Percentiles rank a stretch among this genome's conserved stretches.
phyloP scores from a whole-genome alignment of 1,140 invertebrate genomes.

The Polypedilum vanderplanki region DNA sequence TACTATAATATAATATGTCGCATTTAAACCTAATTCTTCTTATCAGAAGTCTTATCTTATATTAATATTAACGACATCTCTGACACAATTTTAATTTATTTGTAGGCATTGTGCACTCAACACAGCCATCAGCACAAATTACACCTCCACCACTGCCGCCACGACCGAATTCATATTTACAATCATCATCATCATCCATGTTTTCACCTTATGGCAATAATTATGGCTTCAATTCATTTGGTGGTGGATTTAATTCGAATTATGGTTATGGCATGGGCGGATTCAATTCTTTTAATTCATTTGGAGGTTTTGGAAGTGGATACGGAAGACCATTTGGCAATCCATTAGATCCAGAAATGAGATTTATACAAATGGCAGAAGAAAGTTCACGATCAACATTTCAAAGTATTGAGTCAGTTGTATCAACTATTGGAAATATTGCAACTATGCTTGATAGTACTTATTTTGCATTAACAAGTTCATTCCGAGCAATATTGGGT shows the following conservation, averaged over 20 bases:
- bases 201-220: not conserved
- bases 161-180: not conserved
- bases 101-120: not conserved
- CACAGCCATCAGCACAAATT: not conserved
- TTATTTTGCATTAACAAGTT: constrained; percentile 88
- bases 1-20: not conserved
- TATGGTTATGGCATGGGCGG: constrained; percentile 35
- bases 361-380: constrained; percentile 80
- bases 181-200: not conserved
- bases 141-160: not conserved
- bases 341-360: constrained; percentile 42
- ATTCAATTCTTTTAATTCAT: constrained; percentile 45
- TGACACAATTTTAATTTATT: not conserved
- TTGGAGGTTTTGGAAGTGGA: constrained; percentile 52
- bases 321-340: constrained; percentile 49
- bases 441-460: constrained; percentile 96
- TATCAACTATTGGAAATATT: constrained; percentile 84
- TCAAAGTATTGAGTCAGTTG: constrained; percentile 87
- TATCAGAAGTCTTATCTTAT: not conserved
- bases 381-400: constrained; percentile 87
- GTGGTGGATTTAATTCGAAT: constrained; percentile 32
- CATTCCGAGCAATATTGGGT: constrained; percentile 88
- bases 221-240: not conserved
- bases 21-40: not conserved
- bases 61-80: not conserved